A percentile compares a stretch with the other conserved stretches of the same genome.
phyloP scores from a whole-genome alignment of 2,888 invertebrate genomes.

The Gerosis bhagava region DNA sequence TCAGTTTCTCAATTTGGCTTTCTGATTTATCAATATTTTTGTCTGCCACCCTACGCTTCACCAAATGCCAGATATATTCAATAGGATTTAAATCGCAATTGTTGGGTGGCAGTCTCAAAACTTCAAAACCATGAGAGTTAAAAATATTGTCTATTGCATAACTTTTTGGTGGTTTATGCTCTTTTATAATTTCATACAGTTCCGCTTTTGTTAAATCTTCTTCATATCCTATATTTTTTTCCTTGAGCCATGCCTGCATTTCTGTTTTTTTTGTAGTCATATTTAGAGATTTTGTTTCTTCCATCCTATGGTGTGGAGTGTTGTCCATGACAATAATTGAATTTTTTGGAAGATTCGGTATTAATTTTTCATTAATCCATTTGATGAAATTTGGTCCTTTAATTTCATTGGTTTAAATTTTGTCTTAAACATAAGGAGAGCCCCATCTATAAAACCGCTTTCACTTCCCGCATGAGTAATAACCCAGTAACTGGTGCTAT shows the following conservation, averaged over 20 bases:
- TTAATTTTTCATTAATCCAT: not conserved
- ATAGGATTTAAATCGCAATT: not conserved
- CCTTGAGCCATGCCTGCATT: not conserved
- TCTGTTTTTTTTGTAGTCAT: not conserved
- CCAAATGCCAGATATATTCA: not conserved
- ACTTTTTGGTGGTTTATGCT: not conserved
- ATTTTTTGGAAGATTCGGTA: not conserved
- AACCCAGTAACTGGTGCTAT: slow-evolving; percentile 29
- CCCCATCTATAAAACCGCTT: not conserved
- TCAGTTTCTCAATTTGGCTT: not conserved
- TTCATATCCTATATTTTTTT: not conserved
- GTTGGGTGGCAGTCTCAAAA: not conserved
- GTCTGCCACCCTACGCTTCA: not conserved
- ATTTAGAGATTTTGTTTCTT: not conserved
- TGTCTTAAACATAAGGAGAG: not conserved
- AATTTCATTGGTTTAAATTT: slow-evolving; percentile 15
- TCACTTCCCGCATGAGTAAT: slow-evolving; percentile 24
- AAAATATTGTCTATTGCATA: not conserved
- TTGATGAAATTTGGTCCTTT: slow-evolving; percentile 15
- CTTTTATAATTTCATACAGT: not conserved
- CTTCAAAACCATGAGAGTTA: not conserved
- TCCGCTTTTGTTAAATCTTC: not conserved
- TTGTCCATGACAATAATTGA: slow-evolving; percentile 2
- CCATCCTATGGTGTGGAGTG: not conserved
- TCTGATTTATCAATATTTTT: not conserved